Base-by-base conservation (phyloP, 1,140 invertebrate genomes). In the Atopsyche davidsoni region DNA sequence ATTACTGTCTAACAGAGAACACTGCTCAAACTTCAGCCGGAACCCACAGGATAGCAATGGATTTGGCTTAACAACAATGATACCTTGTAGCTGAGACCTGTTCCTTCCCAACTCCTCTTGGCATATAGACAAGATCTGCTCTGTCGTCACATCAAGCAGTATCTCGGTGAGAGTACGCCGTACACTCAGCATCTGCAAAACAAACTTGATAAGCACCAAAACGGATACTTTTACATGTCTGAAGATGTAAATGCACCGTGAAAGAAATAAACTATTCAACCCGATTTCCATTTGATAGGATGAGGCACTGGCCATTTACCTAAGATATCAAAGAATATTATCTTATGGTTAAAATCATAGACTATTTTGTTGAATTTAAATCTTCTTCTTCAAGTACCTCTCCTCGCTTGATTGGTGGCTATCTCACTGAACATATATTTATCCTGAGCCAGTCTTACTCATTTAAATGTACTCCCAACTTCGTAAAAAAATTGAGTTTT, bases 121-220 rank as follows among this genome's bases (percentile, higher is more conserved):
- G 67, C 87, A 89, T 59, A 93, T 79, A 55, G 74, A 72, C 58
- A 79, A 67, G 64, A 96, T 92, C 78, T 94, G 88, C 67, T 86
- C 81, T 62, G 86, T 90, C 10, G 94, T 97, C 57, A 95, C 92
- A 63, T 95, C 90, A 46, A 97, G 75, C 41, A 97, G 78, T 60
- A 96, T 86, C 76, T 96, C 89, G 32, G 92, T 97, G 65, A 96
- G 72, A 52, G 86, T 84, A 46, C 85, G 77, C 55, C 91, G 79
- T 16, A 96, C 87, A 67, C 82, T 83, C 62, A 90, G 67, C 87
- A 96, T 94, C 92, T 96, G 70, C 6, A 66, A 66, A 22, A 54
- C 22, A 63, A 65, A n/a, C n/a, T n/a, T n/a, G n/a, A n/a, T n/a
- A n/a, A n/a, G 53, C n/a, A 21, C 48, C 51, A 34, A 55, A 22